A percentile compares a stretch with the other conserved stretches of the same genome.
Conservation (phyloP, 2,113 vertebrate genomes). For the Coreoperca whiteheadi region DNA sequence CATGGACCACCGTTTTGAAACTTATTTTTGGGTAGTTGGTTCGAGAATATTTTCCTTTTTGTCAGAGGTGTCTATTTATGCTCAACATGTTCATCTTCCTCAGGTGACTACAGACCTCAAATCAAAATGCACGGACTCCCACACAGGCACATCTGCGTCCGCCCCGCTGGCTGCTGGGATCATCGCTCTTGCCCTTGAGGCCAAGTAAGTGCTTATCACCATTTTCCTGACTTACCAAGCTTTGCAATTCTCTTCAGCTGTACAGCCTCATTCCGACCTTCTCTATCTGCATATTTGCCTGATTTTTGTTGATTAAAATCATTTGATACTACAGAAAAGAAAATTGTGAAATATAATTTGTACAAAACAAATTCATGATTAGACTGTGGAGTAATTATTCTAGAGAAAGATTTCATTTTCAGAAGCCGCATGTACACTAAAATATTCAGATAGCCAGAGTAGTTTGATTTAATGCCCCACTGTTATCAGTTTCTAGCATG, state of each 20-base stretch:
- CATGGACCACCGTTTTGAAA: not conserved
- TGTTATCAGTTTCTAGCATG: conserved; percentile 19
- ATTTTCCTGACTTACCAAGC: conserved; percentile 18
- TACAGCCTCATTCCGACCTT: not conserved
- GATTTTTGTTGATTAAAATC: conserved; percentile 6
- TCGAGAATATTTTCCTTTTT: not conserved
- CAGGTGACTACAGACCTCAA: conserved; percentile 97
- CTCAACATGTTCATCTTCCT: conserved; percentile 20
- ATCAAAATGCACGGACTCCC: conserved; percentile 95
- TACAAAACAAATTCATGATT: not conserved
- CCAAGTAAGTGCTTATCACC: conserved; percentile 89
- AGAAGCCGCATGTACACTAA: not conserved
- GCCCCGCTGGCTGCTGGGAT: conserved; percentile 96
- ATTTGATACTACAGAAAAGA: not conserved
- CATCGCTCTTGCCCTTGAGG: conserved; percentile 96
- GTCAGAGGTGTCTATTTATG: not conserved
- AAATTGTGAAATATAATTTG: conserved; percentile 1
- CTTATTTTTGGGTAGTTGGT: not conserved
- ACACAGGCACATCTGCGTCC: conserved; percentile 96
- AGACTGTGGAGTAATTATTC: conserved; percentile 2
- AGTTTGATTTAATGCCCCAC: not conserved
- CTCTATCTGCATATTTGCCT: not conserved
- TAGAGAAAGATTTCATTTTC: not conserved
- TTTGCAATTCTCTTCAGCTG: conserved; percentile 5
- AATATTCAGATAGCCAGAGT: conserved; percentile 1